Evolutionary conservation across 2,888 invertebrate genomes (phyloP).

Genomic region (Torymus texanus): DNA sequence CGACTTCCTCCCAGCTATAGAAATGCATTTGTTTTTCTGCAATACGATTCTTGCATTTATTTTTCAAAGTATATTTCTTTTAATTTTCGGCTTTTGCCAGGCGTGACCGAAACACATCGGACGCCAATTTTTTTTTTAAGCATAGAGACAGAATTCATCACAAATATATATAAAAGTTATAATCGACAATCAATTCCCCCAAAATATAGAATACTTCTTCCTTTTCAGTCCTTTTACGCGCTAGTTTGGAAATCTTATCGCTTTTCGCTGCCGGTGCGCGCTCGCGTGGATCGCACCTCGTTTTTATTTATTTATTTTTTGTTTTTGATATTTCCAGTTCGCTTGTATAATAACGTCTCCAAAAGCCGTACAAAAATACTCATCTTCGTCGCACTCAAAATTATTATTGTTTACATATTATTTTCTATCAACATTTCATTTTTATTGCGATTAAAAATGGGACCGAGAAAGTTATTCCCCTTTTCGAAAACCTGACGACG

Average conservation of each 20-base stretch:
- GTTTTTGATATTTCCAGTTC: constrained; percentile 3
- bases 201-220: constrained; percentile 24
- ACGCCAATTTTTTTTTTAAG: not conserved
- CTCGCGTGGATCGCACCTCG: no score
- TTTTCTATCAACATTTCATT: not conserved
- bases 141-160: constrained; percentile 27
- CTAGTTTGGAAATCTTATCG: constrained; percentile 23
- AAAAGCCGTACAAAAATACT: constrained; percentile 53
- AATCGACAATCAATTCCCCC: constrained; percentile 42
- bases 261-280: not conserved
- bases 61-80: constrained; percentile 8
- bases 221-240: constrained; percentile 30
- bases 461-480: not conserved
- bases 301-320: not conserved
- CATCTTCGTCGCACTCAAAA: constrained; percentile 32
- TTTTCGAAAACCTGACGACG: constrained; percentile 12
- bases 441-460: constrained; percentile 43
- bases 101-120: not conserved
- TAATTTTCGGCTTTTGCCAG: not conserved
- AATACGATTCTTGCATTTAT: constrained; percentile 1
- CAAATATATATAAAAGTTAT: constrained; percentile 36
- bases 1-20: constrained; percentile 6
- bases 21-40: not conserved
- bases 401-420: not conserved
- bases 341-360: constrained; percentile 12